Conservation (phyloP, 2,797 vertebrate species). For the Aselliscus stoliczkanus region DNA sequence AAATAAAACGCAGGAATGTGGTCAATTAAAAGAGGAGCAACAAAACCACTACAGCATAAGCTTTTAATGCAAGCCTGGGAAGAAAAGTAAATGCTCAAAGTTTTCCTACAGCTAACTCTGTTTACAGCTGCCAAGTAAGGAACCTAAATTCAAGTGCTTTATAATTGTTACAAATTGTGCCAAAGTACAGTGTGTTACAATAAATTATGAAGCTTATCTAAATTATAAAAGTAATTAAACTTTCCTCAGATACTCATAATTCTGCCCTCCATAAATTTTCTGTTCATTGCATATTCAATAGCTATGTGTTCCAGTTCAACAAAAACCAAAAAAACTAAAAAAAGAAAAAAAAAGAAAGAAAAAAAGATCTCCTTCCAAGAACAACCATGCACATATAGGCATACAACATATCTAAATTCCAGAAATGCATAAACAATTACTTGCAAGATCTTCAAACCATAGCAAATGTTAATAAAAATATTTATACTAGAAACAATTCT, state of each 20-base stretch:
- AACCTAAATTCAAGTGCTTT: slow-evolving; percentile 69
- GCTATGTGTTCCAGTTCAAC: slow-evolving; percentile 62
- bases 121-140: slow-evolving; percentile 66
- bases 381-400: slow-evolving; percentile 8
- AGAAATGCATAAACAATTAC: slow-evolving; percentile 47
- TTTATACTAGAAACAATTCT: slow-evolving; percentile 64
- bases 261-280: slow-evolving; percentile 76
- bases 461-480: slow-evolving; percentile 73
- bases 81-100: slow-evolving; percentile 54
- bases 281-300: slow-evolving; percentile 73
- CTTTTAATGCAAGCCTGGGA: neutral
- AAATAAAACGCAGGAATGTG: slow-evolving; percentile 50
- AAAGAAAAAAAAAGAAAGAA: neutral
- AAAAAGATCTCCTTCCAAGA: slow-evolving; percentile 44
- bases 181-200: slow-evolving; percentile 70
- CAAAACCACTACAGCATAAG: neutral
- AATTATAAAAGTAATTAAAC: slow-evolving; percentile 79
- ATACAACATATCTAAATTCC: slow-evolving; percentile 40
- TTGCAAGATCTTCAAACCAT: slow-evolving; percentile 57
- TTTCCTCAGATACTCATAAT: slow-evolving; percentile 76
- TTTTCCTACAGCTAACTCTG: slow-evolving; percentile 66
- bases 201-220: slow-evolving; percentile 78
- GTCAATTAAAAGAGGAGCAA: neutral
- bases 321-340: slow-evolving; percentile 30
- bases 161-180: slow-evolving; percentile 70